These are phyloP conservation scores for Caiman crocodilus DNA, from an alignment of 2,797 vertebrate species.

Conservation along the genomic window DNA sequence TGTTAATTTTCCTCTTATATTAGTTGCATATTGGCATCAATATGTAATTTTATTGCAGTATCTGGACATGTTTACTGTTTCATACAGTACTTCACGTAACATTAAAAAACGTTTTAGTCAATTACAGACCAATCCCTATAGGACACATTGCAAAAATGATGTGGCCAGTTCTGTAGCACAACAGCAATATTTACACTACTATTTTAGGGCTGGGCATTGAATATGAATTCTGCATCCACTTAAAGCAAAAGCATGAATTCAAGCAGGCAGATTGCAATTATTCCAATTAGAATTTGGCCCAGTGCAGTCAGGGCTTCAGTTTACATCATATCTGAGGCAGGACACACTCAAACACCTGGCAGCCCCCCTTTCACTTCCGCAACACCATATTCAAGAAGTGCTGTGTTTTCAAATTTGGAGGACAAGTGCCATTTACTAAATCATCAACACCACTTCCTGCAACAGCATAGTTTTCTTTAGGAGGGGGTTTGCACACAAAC, in stretches of 20 bases:
- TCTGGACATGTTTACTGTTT: no score
- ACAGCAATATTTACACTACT: background rate
- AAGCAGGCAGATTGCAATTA: background rate
- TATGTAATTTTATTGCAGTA: no score
- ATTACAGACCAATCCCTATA: no score
- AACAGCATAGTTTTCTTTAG: background rate
- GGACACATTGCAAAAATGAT: background rate
- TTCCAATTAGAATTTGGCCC: accelerated
- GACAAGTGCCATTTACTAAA: background rate
- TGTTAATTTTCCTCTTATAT: no score
- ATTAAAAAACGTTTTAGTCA: no score
- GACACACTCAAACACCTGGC: background rate
- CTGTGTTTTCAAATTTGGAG: background rate
- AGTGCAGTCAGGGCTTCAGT: background rate
- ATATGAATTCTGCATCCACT: background rate
- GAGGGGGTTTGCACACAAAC: background rate
- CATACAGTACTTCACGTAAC: no score
- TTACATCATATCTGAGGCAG: background rate
- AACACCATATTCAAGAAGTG: background rate
- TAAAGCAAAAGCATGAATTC: accelerated
- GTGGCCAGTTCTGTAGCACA: background rate
- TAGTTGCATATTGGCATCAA: no score
- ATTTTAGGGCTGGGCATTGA: background rate
- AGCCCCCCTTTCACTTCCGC: background rate
- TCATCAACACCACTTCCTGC: background rate